Percentiles rank a stretch among this genome's conserved stretches.
phyloP scores from a whole-genome alignment of 2,888 invertebrate species.

The Cinara cedri region DNA sequence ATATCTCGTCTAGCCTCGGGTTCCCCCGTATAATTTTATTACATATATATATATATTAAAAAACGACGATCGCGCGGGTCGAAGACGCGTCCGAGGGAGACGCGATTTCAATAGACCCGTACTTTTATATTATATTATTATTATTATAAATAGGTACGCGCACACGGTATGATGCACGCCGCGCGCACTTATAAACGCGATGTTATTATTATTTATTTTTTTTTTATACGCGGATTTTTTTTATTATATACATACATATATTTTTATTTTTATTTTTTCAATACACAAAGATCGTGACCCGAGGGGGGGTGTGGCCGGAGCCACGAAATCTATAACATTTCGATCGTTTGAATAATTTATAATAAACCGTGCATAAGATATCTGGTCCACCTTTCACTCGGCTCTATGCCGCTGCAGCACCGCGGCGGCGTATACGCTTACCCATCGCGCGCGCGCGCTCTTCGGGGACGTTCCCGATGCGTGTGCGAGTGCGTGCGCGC shows the following conservation, averaged over 20 bases:
- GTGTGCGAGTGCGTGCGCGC: neutral
- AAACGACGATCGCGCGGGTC: slow-evolving; percentile 6
- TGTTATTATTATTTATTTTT: neutral
- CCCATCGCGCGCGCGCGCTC: slow-evolving; percentile 18
- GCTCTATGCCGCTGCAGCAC: neutral
- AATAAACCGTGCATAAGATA: slow-evolving; percentile 54
- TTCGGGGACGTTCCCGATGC: slow-evolving; percentile 39
- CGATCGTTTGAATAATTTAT: slow-evolving; percentile 57
- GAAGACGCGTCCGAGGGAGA: slow-evolving; percentile 3
- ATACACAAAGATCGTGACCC: slow-evolving; percentile 53
- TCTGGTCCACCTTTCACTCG: slow-evolving; percentile 54
- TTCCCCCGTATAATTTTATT: neutral
- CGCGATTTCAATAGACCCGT: neutral
- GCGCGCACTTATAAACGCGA: neutral
- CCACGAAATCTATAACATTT: slow-evolving; percentile 56
- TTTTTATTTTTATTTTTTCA: slow-evolving; percentile 36
- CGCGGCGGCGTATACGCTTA: neutral
- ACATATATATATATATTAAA: neutral
- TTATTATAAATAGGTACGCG: no score
- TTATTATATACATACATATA: slow-evolving; percentile 9
- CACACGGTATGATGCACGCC: neutral
- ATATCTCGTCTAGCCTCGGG: no score
- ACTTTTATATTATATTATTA: no score
- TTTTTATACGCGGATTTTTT: no score
- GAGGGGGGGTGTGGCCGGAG: slow-evolving; percentile 50